These are phyloP conservation scores for Drosophila recens DNA, from an alignment of 2,888 invertebrate species.

Conservation along the genomic window DNA sequence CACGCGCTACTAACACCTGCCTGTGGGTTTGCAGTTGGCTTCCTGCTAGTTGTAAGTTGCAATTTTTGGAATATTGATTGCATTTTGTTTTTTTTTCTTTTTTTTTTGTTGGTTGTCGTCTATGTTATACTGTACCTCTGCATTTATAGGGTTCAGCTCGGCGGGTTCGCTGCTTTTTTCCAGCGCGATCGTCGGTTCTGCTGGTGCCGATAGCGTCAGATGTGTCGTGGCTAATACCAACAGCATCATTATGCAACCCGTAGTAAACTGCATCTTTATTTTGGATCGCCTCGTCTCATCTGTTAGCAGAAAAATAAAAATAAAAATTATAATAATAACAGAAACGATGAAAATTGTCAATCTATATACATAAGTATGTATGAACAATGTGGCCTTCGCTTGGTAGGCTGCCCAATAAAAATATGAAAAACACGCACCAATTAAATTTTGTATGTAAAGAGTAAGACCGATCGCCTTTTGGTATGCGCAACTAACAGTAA, in stretches of 20 bases:
- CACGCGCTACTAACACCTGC: not conserved
- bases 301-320: not conserved
- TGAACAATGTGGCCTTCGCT: not conserved
- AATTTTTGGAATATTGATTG: not conserved
- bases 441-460: not conserved
- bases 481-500: not conserved
- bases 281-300: slow-evolving; percentile 1
- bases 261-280: slow-evolving; percentile 74
- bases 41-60: slow-evolving; percentile 20
- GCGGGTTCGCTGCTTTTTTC: slow-evolving; percentile 65
- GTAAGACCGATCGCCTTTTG: not conserved
- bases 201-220: slow-evolving; percentile 50
- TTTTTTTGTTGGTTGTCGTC: not conserved
- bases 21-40: slow-evolving; percentile 20
- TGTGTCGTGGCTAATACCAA: slow-evolving; percentile 46
- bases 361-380: not conserved
- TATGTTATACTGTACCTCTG: slow-evolving; percentile 84
- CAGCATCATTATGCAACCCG: slow-evolving; percentile 68
- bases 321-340: not conserved
- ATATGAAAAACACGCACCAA: not conserved
- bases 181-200: slow-evolving; percentile 67
- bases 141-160: slow-evolving; percentile 84
- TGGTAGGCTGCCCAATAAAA: not conserved
- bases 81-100: not conserved
- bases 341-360: not conserved